phyloP scores from a whole-genome alignment of 1,140 invertebrate genomes.

The Maconellicoccus hirsutus region DNA sequence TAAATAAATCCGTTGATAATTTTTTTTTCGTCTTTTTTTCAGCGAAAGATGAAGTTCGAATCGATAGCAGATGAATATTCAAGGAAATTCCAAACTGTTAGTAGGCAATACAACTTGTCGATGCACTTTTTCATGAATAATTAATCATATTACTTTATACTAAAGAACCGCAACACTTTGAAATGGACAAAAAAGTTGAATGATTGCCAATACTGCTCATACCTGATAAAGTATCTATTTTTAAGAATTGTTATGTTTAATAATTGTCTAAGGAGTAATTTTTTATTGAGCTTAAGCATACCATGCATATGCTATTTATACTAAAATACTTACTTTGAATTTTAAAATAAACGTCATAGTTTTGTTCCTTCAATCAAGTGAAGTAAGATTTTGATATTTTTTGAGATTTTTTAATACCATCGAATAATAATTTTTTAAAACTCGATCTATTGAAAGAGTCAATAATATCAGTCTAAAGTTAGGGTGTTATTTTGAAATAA shows the following conservation, averaged over 20 bases:
- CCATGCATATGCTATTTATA: not conserved
- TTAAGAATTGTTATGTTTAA: not conserved
- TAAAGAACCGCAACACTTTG: no score
- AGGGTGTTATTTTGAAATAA: no score
- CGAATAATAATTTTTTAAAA: no score
- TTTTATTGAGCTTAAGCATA: not conserved
- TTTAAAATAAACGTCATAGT: no score
- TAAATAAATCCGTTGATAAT: not conserved
- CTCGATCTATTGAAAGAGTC: no score
- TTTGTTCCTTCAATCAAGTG: no score
- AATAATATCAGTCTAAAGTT: no score
- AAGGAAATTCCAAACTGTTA: not conserved
- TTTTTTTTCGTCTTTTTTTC: not conserved
- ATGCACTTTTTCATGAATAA: not conserved
- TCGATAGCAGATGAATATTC: not conserved
- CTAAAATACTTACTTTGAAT: no score
- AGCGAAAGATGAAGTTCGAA: not conserved
- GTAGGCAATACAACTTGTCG: not conserved
- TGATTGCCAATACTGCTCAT: not conserved
- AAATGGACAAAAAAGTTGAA: not conserved
- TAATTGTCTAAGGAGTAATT: not conserved
- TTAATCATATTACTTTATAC: no score
- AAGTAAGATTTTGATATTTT: no score
- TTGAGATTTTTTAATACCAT: no score
- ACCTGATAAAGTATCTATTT: slow-evolving; percentile 1